Percentiles rank a stretch among this genome's conserved stretches.
Evolutionary conservation across 2,888 invertebrate genomes (phyloP).

Genomic region (Drosophila dives): DNA sequence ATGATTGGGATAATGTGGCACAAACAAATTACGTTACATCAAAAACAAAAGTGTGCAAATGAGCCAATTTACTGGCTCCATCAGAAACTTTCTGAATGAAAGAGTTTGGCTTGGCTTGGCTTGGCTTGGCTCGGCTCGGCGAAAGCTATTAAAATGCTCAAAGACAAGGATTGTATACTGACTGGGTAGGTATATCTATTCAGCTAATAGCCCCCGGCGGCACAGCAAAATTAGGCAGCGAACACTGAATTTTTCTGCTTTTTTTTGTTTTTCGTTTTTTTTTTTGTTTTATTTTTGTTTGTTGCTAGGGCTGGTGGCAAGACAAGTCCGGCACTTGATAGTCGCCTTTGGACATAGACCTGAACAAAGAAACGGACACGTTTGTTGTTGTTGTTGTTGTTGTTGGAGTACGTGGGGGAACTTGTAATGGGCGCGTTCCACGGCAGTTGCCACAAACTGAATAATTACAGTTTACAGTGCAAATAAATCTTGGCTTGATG

Average conservation of each 20-base stretch:
- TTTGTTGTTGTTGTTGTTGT: conserved; percentile 8
- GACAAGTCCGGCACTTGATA: conserved; percentile 45
- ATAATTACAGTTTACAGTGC: conserved; percentile 78
- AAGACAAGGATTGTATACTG: conserved; percentile 77
- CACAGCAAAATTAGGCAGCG: conserved; percentile 14
- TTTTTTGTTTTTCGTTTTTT: not conserved
- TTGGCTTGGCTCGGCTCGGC: conserved; percentile 1
- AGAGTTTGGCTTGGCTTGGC: conserved; percentile 2
- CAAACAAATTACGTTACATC: conserved; percentile 80
- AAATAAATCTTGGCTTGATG: conserved; percentile 69
- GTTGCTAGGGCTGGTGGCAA: conserved; percentile 31
- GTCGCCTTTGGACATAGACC: conserved; percentile 56
- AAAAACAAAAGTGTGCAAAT: conserved; percentile 74
- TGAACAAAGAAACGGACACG: conserved; percentile 33
- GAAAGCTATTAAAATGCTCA: conserved; percentile 61
- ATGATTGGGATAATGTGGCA: conserved; percentile 48
- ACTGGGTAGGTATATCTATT: conserved; percentile 13
- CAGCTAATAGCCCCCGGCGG: conserved; percentile 70
- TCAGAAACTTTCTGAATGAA: conserved; percentile 48
- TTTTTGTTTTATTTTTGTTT: conserved; percentile 5
- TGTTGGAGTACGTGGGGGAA: conserved; percentile 36
- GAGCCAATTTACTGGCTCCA: conserved; percentile 66
- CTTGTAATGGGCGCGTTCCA: conserved; percentile 72
- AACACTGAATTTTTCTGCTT: conserved; percentile 37
- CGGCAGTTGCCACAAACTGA: conserved; percentile 71